Evolutionary conservation across 1,140 invertebrate species (phyloP).

Genomic region (Phymastichus coffea): DNA sequence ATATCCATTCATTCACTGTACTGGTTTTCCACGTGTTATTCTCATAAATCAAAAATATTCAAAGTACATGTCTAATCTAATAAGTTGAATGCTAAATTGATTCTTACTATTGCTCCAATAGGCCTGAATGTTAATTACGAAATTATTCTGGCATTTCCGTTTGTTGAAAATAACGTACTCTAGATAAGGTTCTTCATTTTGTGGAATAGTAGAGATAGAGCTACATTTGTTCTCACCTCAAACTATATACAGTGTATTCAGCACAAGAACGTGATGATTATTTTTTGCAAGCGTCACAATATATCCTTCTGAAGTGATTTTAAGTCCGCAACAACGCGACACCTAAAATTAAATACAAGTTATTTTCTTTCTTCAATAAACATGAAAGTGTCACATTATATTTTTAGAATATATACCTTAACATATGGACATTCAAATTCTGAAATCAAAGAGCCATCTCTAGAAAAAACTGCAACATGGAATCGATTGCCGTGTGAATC

Average conservation of each 20-base stretch:
- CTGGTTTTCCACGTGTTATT: conserved; percentile 33
- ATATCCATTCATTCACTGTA: conserved; percentile 29
- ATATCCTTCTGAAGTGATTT: conserved; percentile 94
- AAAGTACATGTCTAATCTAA: conserved; percentile 43
- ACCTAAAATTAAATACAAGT: conserved; percentile 63
- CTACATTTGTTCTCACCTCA: conserved; percentile 59
- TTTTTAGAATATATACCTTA: conserved; percentile 74
- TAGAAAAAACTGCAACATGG: conserved; percentile 91
- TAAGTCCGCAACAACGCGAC: conserved; percentile 93
- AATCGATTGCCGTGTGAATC: conserved; percentile 97
- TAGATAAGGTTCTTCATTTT: conserved; percentile 30
- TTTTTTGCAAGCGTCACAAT: conserved; percentile 97
- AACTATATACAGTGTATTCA: conserved; percentile 92
- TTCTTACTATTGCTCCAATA: conserved; percentile 51
- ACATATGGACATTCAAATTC: conserved; percentile 97
- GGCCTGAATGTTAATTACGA: conserved; percentile 46
- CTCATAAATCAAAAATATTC: conserved; percentile 48
- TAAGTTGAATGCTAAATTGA: conserved; percentile 46
- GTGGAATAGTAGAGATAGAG: conserved; percentile 34
- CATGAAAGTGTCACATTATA: neutral
- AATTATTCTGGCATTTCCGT: conserved; percentile 34
- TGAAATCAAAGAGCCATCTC: conserved; percentile 82
- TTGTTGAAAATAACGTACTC: conserved; percentile 41
- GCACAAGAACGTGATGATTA: conserved; percentile 95
- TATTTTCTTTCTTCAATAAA: neutral